Conservation (phyloP, 2,113 vertebrate genomes). For the Nyctibius bracteatus region DNA sequence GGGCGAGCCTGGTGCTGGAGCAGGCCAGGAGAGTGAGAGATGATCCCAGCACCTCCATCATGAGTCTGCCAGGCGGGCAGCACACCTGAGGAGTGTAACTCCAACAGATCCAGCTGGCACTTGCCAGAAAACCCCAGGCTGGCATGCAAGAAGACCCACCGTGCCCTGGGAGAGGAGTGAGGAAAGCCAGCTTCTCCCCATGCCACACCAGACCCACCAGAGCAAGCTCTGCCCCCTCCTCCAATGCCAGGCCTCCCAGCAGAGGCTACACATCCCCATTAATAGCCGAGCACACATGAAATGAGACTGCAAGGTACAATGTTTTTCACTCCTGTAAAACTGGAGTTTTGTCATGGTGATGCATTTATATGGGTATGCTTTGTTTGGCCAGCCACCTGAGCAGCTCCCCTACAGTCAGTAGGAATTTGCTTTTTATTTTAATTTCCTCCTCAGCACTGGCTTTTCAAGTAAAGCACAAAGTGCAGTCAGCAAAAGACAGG, state of each 20-base stretch:
- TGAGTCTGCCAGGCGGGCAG: fast-evolving
- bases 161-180: fast-evolving
- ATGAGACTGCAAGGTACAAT: neutral
- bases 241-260: fast-evolving
- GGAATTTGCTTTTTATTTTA: neutral
- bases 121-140: neutral
- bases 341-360: neutral
- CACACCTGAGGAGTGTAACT: fast-evolving
- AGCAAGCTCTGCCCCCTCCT: neutral
- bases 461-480: neutral
- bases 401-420: neutral
- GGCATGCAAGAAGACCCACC: fast-evolving
- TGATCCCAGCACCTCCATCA: too few relatives aligned
- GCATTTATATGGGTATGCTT: neutral
- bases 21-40: fast-evolving
- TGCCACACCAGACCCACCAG: neutral
- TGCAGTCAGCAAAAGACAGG: neutral
- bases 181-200: neutral
- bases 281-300: neutral
- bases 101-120: neutral
- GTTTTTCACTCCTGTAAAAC: neutral
- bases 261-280: fast-evolving
- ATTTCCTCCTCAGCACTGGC: neutral
- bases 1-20: neutral
- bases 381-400: neutral